Evolutionary conservation across 2,888 invertebrate genomes (phyloP), one percentile per base, ranked within the genome.

Genomic region (Neelides folsomi): DNA sequence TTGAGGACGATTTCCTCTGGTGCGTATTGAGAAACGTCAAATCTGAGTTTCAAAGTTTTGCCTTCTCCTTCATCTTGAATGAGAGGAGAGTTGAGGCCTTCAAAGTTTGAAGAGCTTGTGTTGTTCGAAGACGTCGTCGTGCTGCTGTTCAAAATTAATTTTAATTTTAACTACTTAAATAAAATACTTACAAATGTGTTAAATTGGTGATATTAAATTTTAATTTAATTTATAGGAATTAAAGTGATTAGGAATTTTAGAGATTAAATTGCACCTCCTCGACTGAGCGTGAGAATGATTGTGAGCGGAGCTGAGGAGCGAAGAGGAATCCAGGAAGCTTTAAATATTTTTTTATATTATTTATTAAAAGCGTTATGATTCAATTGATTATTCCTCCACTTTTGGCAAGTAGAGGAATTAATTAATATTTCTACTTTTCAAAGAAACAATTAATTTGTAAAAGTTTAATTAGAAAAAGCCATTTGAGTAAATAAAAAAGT

Each of bases 1-100:
- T 94, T 95, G 62, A 97, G 94, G 69, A 92, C 89, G 70, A 95
- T 93, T 77, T 97, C 95, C 73, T 97, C 97, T 3, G 78, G 77
- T 52, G 86, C 84, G 75, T 95, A 97, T 73, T 95, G 92, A 69
- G 90, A 88, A 66, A 97, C 93, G 71, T 97, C 95, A 74, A 97
- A 97, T 69, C 94, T 79, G 60, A 97, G 79, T 71, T 94, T 90
- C 65, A 97, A 78, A 70, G 86, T 83, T 74, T 93, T 93, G 74
- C 83, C 90, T 71, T 90, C 87, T 51, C 89, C 90, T 68, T 90
- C 89, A 66, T 92, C 89, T 73, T 92, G 87, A 71, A 88, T 92
- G 66, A 94, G 77, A 13, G 94, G 93, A 47, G 92, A 93, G 75
- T 86, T 88, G 59, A 90, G 77, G 61, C 86, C 87, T 68, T 86